Evolutionary conservation across 2,113 vertebrate species (phyloP).

Genomic region (Sinocyclocheilus grahami): DNA sequence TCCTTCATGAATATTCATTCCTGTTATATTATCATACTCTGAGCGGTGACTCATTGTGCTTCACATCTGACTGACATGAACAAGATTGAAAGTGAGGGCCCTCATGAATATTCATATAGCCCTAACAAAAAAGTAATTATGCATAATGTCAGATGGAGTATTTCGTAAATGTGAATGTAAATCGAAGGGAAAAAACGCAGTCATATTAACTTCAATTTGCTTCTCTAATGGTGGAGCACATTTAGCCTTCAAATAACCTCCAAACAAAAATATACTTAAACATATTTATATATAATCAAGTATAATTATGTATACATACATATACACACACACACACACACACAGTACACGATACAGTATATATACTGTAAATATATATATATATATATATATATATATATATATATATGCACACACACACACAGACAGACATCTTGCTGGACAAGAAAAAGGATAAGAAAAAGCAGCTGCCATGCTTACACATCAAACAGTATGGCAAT

Average conservation of each 20-base stretch:
- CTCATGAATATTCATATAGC: conserved; percentile 45
- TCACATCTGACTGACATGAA: conserved; percentile 47
- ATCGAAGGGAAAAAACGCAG: background rate
- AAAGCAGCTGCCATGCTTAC: background rate
- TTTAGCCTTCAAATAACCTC: conserved; percentile 4
- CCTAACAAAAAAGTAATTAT: conserved; percentile 44
- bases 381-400: background rate
- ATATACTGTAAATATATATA: background rate
- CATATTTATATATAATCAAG: background rate
- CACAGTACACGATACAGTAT: too few species aligned
- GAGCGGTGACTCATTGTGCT: conserved; percentile 40
- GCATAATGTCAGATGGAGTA: conserved; percentile 34
- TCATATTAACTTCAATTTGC: conserved; percentile 38
- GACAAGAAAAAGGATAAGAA: conserved; percentile 6
- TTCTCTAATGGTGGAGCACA: conserved; percentile 9
- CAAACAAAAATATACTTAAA: conserved; percentile 1
- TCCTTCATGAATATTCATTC: conserved; percentile 47
- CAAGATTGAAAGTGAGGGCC: conserved; percentile 37
- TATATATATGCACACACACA: background rate
- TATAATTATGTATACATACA: background rate
- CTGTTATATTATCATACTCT: conserved; percentile 43
- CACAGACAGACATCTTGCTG: background rate
- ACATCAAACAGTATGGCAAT: conserved; percentile 7
- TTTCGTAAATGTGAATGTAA: conserved; percentile 32
- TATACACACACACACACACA: background rate